Percentiles rank a stretch among this genome's conserved stretches.
Conservation (phyloP, 92 coral and sea anemone species). For the Phenganax marumi region DNA sequence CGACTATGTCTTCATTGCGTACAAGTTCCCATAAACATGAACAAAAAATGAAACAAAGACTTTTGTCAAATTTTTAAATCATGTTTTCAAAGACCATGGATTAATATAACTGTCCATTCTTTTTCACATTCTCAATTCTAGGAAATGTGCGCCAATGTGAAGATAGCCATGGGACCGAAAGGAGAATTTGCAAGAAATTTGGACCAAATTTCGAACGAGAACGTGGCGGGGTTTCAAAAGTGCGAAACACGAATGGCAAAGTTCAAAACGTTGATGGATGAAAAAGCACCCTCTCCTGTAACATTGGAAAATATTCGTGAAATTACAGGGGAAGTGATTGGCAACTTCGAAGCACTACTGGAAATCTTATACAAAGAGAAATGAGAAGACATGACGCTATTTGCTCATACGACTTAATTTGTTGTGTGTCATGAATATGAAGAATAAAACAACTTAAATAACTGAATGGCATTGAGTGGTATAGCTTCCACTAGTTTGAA, state of each 20-base stretch:
- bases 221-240: constrained; percentile 71
- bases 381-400: background rate
- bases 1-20: too few species aligned
- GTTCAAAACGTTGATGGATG: constrained; percentile 71
- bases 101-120: too few species aligned
- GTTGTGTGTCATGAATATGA: background rate
- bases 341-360: constrained; percentile 72
- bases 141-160: constrained; percentile 75
- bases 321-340: constrained; percentile 82
- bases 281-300: constrained; percentile 82
- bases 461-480: too few species aligned
- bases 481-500: too few species aligned
- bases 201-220: constrained; percentile 67
- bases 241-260: constrained; percentile 60
- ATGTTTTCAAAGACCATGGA: too few species aligned
- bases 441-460: too few species aligned
- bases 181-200: constrained; percentile 87
- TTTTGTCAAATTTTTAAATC: too few species aligned
- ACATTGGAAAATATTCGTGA: constrained; percentile 83
- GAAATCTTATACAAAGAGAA: constrained; percentile 77
- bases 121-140: too few species aligned
- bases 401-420: background rate
- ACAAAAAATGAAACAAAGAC: too few species aligned
- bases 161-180: constrained; percentile 75
- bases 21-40: too few species aligned